Conservation (phyloP, 2,888 invertebrate species). For the Acanthacorydalis orientalis region DNA sequence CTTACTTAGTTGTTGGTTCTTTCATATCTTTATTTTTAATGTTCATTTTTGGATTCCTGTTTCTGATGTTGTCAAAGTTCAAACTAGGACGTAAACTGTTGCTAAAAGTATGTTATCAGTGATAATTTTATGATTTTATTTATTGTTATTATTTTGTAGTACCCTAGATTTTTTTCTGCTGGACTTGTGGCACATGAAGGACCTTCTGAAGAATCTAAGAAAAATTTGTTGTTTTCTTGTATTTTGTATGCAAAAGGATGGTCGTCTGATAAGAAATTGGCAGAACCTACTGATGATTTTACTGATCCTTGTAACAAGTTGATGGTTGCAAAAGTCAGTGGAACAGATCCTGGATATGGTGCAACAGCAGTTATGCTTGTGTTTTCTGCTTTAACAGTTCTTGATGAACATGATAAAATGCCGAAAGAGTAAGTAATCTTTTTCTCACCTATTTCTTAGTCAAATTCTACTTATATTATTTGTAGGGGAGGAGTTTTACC, state of each 20-base stretch:
- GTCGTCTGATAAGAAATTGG: constrained; percentile 37
- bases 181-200: constrained; percentile 52
- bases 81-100: constrained; percentile 44
- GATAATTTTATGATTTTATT: background rate
- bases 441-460: background rate
- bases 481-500: constrained; percentile 72
- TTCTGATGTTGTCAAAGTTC: constrained; percentile 43
- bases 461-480: constrained; percentile 8
- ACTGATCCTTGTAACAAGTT: constrained; percentile 42
- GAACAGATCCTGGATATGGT: constrained; percentile 66
- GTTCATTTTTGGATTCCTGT: constrained; percentile 38
- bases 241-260: constrained; percentile 68
- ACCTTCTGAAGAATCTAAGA: constrained; percentile 40
- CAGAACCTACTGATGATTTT: constrained; percentile 37
- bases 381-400: constrained; percentile 52
- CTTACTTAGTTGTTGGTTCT: constrained; percentile 40
- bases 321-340: constrained; percentile 46
- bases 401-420: constrained; percentile 59
- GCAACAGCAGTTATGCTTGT: constrained; percentile 60
- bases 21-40: constrained; percentile 31
- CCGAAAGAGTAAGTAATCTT: constrained; percentile 42
- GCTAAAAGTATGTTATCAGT: constrained; percentile 31
- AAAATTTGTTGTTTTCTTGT: constrained; percentile 44
- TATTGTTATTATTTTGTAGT: constrained; percentile 10
- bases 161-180: constrained; percentile 40